Conservation (phyloP, 2,113 vertebrate species). For the Tupaia tana region DNA sequence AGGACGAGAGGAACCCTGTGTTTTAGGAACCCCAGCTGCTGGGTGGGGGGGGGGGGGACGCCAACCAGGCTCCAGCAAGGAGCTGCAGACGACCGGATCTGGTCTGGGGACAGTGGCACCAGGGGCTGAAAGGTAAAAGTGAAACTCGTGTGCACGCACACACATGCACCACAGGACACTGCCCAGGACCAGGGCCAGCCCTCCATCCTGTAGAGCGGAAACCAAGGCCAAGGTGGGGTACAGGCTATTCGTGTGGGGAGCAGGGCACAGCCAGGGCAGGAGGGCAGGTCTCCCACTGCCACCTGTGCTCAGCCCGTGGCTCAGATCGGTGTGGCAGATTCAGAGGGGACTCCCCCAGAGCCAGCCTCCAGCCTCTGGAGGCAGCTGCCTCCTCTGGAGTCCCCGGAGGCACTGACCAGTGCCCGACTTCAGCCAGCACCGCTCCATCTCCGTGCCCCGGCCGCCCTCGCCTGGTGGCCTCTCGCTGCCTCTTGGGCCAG, state of each 20-base stretch:
- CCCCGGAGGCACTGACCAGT: background rate
- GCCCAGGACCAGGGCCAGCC: background rate
- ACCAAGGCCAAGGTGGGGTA: background rate
- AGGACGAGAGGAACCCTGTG: fast-evolving
- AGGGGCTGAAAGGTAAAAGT: background rate
- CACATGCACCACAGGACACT: fast-evolving
- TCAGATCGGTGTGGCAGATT: background rate
- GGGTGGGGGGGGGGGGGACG: no score
- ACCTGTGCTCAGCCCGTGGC: background rate
- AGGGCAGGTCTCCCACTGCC: background rate
- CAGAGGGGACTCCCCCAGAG: background rate
- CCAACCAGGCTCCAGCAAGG: background rate
- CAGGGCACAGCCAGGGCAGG: background rate
- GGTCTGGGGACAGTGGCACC: background rate
- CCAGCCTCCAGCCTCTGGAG: background rate
- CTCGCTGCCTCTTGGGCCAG: background rate
- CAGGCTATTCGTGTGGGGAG: background rate
- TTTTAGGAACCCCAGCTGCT: background rate
- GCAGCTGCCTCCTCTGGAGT: background rate
- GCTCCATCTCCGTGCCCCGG: background rate
- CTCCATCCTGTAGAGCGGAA: background rate
- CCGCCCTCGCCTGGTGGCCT: fast-evolving
- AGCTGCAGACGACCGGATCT: background rate
- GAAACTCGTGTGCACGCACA: background rate
- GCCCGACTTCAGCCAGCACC: background rate